These are phyloP conservation scores for Emmelina monodactyla DNA, from an alignment of 2,888 invertebrate genomes.

Conservation along the genomic window DNA sequence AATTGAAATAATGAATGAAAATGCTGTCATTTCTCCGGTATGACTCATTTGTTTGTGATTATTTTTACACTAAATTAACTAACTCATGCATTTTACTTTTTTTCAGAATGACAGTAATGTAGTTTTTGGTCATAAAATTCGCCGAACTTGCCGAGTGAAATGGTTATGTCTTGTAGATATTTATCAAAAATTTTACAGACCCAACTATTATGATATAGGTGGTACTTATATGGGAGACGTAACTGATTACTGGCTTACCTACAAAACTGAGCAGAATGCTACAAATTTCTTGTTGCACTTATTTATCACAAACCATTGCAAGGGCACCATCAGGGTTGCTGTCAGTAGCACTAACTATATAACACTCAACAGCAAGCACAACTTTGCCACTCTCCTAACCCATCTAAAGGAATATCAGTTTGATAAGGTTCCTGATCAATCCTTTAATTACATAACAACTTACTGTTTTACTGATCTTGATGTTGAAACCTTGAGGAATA, in stretches of 20 bases:
- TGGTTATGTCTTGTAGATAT: constrained; percentile 40
- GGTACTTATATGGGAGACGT: constrained; percentile 40
- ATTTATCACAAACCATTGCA: constrained; percentile 34
- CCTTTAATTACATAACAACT: constrained; percentile 32
- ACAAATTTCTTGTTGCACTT: constrained; percentile 39
- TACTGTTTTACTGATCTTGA: constrained; percentile 38
- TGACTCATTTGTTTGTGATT: too few relatives aligned
- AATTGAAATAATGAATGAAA: too few relatives aligned
- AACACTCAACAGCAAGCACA: too few relatives aligned
- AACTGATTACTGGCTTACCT: constrained; percentile 43
- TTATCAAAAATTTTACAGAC: constrained; percentile 40
- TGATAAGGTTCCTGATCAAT: constrained; percentile 18
- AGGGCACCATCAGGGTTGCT: constrained; percentile 27
- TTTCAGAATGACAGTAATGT: constrained; percentile 28
- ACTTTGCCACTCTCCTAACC: constrained; percentile 15
- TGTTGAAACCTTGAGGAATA: constrained; percentile 34
- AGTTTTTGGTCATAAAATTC: constrained; percentile 30
- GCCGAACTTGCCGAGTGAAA: constrained; percentile 35
- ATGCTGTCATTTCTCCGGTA: too few relatives aligned
- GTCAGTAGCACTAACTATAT: constrained; percentile 21
- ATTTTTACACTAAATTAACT: too few relatives aligned
- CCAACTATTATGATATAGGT: constrained; percentile 46
- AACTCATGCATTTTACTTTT: too few relatives aligned
- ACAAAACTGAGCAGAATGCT: constrained; percentile 33
- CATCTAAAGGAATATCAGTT: constrained; percentile 26